phyloP scores from a whole-genome alignment of 2,113 vertebrate species.

The Onychostruthus taczanowskii region DNA sequence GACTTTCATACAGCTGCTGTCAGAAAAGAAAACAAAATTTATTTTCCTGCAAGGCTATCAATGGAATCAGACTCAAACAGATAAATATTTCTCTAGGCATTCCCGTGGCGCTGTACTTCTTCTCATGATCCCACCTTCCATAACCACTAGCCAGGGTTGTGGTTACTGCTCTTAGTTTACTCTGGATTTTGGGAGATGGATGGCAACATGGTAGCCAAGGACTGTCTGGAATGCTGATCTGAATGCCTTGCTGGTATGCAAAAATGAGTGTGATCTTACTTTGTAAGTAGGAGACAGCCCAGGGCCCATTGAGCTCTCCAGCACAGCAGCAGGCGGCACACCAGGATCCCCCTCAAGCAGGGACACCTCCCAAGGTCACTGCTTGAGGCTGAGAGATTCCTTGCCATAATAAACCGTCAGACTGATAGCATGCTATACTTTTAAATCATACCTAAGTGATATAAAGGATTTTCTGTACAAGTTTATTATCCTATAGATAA shows the following conservation, averaged over 20 bases:
- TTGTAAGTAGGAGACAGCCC: not conserved
- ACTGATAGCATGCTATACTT: not conserved
- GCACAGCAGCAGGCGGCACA: rapidly evolving
- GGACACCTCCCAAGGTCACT: too few relatives aligned
- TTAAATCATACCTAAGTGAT: not conserved
- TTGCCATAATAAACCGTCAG: not conserved
- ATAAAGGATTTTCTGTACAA: not conserved
- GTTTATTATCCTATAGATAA: not conserved
- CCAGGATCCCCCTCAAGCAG: not conserved
- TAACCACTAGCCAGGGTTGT: rapidly evolving
- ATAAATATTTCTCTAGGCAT: not conserved
- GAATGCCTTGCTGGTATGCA: not conserved
- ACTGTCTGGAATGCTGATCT: not conserved
- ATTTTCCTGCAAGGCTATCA: not conserved
- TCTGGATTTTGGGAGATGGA: not conserved
- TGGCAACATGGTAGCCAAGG: not conserved
- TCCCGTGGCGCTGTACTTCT: rapidly evolving
- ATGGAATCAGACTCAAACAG: not conserved
- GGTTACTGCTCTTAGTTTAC: too few relatives aligned
- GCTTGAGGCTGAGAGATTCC: not conserved
- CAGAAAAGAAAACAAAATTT: not conserved
- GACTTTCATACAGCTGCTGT: not conserved
- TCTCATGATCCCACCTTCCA: not conserved
- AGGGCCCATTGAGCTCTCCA: not conserved
- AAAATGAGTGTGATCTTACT: not conserved